phyloP scores from a whole-genome alignment of 2,797 vertebrate genomes.

The Micrastur ruficollis region DNA sequence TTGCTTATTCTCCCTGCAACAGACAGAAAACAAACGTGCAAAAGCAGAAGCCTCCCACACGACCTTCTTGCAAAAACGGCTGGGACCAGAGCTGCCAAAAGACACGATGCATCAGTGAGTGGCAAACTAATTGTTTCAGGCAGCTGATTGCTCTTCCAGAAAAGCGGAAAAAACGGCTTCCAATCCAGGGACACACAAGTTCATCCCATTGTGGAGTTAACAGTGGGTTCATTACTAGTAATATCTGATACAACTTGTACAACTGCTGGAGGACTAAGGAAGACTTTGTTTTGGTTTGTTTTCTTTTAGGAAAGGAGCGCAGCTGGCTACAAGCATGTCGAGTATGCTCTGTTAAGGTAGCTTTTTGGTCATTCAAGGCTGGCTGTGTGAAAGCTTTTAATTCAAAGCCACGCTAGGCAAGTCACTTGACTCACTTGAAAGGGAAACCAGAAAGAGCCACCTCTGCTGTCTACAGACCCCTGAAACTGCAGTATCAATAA shows the following conservation, averaged over 20 bases:
- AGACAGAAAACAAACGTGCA: neutral
- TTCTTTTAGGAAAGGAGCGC: no score
- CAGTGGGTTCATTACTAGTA: neutral
- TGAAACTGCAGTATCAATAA: rapidly evolving
- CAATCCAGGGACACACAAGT: neutral
- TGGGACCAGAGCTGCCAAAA: neutral
- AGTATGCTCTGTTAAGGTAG: rapidly evolving
- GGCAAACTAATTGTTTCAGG: neutral
- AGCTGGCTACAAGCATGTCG: rapidly evolving
- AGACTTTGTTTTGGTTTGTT: no score
- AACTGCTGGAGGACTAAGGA: neutral
- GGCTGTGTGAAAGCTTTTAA: neutral
- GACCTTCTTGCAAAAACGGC: rapidly evolving
- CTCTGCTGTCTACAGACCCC: neutral
- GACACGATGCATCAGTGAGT: neutral
- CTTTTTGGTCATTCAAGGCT: no score
- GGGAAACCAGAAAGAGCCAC: neutral
- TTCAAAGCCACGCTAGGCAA: neutral
- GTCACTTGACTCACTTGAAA: neutral
- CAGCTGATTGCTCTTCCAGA: neutral
- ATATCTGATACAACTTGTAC: neutral
- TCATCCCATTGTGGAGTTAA: no score
- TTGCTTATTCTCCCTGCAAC: rapidly evolving
- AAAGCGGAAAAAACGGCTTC: neutral
- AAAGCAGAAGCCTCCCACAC: neutral